A percentile compares a stretch with the other conserved stretches of the same genome.
These are phyloP conservation scores for Artibeus jamaicensis DNA, from an alignment of 2,797 vertebrate species.

Conservation along the genomic window DNA sequence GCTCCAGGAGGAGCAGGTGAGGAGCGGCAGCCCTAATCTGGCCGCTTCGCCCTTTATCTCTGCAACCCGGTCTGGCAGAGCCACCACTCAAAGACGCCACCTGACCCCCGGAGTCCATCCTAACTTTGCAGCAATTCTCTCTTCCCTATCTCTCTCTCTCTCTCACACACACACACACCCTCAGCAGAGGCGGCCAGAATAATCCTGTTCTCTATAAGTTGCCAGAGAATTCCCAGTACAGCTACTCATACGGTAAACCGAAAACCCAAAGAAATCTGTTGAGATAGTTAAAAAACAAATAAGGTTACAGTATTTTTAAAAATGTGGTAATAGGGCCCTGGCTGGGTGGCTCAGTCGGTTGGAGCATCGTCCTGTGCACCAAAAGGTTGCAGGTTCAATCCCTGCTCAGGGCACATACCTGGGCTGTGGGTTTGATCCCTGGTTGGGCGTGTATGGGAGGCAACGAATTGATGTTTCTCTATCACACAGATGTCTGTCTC, in stretches of 20 bases:
- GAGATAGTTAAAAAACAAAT: conserved; percentile 36
- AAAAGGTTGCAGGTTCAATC: neutral
- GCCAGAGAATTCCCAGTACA: conserved; percentile 13
- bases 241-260: neutral
- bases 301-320: neutral
- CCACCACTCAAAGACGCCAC: neutral
- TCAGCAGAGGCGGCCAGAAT: conserved; percentile 1
- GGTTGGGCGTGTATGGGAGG: neutral
- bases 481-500: neutral
- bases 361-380: neutral
- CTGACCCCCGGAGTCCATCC: neutral
- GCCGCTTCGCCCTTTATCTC: neutral
- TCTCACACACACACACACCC: neutral
- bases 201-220: neutral
- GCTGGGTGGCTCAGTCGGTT: neutral
- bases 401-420: too few species aligned
- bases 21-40: neutral
- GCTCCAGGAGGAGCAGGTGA: neutral
- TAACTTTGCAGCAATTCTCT: neutral
- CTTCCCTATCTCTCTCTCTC: neutral
- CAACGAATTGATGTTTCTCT: neutral
- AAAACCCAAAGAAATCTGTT: neutral
- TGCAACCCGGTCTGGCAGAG: neutral
- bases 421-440: too few species aligned
- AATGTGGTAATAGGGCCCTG: neutral